phyloP scores from a whole-genome alignment of 1,140 invertebrate genomes.

The Fopius arisanus region DNA sequence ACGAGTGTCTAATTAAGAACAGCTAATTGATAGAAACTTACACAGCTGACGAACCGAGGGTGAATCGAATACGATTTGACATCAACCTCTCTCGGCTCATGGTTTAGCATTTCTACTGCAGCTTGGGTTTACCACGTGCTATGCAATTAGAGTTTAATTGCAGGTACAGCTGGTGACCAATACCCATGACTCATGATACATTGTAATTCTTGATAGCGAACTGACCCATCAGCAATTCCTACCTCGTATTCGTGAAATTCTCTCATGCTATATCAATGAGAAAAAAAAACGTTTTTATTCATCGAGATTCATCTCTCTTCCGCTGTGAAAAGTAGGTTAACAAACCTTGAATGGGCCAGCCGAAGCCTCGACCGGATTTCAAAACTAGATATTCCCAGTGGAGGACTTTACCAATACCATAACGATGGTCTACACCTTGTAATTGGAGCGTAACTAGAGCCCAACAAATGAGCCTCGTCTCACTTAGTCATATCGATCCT shows the following conservation, averaged over 20 bases:
- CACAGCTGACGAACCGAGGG: not conserved
- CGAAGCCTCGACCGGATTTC: not conserved
- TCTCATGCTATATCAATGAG: too few species aligned
- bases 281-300: not conserved
- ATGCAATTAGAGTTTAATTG: conserved; percentile 10
- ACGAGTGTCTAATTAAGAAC: not conserved
- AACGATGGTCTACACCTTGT: not conserved
- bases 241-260: too few species aligned
- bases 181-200: too few species aligned
- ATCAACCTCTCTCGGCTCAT: not conserved
- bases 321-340: not conserved
- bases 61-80: not conserved
- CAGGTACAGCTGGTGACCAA: not conserved
- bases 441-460: conserved; percentile 24
- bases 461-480: not conserved
- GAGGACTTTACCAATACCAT: not conserved
- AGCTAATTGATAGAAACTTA: not conserved
- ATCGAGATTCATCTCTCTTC: not conserved
- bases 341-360: not conserved
- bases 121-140: not conserved
- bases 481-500: not conserved
- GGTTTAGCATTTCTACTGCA: not conserved
- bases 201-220: too few species aligned
- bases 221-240: too few species aligned
- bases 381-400: not conserved